phyloP scores from a whole-genome alignment of 2,113 vertebrate species.

The Tragulus kanchil region DNA sequence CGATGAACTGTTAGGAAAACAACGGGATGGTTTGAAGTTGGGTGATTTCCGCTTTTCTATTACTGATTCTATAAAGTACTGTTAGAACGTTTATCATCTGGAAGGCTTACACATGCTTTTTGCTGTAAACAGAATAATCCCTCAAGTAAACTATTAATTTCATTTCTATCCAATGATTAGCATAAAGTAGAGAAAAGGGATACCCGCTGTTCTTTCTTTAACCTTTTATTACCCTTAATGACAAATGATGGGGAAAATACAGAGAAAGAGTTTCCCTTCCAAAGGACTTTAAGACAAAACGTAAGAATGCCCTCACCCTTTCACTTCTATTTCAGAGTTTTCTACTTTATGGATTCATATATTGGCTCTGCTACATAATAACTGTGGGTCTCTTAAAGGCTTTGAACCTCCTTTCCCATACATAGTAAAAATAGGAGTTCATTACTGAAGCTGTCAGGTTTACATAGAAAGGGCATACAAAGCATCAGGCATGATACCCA shows the following conservation, averaged over 20 bases:
- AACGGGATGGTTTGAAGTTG: not conserved
- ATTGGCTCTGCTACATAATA: not conserved
- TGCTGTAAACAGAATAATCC: not conserved
- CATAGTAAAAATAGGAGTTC: not conserved
- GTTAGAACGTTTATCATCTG: not conserved
- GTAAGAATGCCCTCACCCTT: not conserved
- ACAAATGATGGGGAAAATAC: not conserved
- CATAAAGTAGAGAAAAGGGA: not conserved
- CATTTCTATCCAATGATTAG: not conserved
- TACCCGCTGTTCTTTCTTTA: not conserved
- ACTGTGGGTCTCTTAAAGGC: not conserved
- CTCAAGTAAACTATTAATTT: not conserved
- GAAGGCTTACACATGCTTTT: not conserved
- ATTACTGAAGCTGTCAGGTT: not conserved
- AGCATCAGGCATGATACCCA: not conserved
- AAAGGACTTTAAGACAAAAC: slow-evolving; percentile 10
- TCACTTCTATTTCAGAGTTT: not conserved
- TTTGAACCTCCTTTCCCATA: not conserved
- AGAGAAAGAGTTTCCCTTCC: not conserved
- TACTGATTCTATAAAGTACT: not conserved
- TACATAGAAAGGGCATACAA: not conserved
- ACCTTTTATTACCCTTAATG: not conserved
- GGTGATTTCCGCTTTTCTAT: not conserved
- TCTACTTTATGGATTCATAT: not conserved
- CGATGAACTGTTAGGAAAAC: too few relatives aligned